A percentile compares a stretch with the other conserved stretches of the same genome.
phyloP scores from a whole-genome alignment of 2,797 vertebrate species.

The Choloepus didactylus region DNA sequence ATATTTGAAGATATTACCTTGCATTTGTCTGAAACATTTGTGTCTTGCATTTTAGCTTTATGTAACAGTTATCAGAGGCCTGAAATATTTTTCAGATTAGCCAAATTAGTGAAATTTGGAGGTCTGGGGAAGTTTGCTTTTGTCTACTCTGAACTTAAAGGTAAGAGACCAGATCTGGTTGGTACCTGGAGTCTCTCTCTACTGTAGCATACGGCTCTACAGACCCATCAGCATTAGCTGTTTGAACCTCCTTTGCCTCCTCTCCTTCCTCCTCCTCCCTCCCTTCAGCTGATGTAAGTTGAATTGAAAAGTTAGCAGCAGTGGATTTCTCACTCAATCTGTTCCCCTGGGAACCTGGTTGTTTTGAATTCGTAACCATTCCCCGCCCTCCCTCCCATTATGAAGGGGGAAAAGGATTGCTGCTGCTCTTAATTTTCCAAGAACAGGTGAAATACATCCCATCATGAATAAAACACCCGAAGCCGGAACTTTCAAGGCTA shows the following conservation, averaged over 20 bases:
- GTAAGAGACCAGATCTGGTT: neutral
- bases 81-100: neutral
- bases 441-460: conserved; percentile 64
- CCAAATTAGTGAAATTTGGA: neutral
- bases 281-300: neutral
- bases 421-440: neutral
- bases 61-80: neutral
- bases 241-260: too few species aligned
- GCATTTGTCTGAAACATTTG: neutral
- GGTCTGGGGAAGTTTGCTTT: neutral
- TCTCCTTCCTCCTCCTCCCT: neutral
- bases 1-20: neutral
- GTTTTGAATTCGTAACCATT: conserved; percentile 40
- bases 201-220: too few species aligned
- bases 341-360: neutral
- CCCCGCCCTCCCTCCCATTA: neutral
- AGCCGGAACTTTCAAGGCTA: conserved; percentile 48
- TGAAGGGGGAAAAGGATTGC: neutral
- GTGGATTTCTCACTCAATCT: neutral
- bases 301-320: neutral
- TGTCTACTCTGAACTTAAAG: neutral
- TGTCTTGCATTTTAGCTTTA: neutral
- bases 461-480: conserved; percentile 14
- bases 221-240: neutral
- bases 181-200: neutral